Conservation (phyloP, 2,888 invertebrate species). For the Steinernema carpocapsae region DNA sequence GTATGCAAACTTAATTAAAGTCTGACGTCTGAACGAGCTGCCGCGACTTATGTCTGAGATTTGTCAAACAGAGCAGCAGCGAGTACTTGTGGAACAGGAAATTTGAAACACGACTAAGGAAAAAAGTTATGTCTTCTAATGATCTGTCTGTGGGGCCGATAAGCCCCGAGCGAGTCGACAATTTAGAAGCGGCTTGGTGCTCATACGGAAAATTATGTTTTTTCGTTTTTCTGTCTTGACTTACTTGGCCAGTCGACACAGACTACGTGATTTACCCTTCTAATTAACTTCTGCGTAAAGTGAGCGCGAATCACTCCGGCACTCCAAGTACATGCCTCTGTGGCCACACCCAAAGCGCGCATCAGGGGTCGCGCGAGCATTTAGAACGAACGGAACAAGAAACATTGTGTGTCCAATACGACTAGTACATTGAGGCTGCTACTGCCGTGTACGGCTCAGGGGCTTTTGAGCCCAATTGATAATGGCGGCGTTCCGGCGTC, state of each 20-base stretch:
- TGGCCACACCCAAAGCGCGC: not conserved
- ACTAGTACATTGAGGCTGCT: not conserved
- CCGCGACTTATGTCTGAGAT: not conserved
- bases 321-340: not conserved
- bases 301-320: no score
- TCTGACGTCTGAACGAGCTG: no score
- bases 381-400: not conserved
- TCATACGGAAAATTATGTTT: constrained; percentile 15
- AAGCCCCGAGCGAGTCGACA: not conserved
- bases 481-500: constrained; percentile 26
- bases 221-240: constrained; percentile 7
- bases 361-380: not conserved
- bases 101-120: not conserved
- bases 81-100: not conserved
- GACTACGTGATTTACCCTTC: constrained; percentile 20
- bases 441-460: no score
- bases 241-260: not conserved
- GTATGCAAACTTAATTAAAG: no score
- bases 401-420: not conserved
- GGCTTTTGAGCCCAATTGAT: constrained; percentile 6
- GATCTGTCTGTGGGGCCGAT: not conserved
- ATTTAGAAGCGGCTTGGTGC: constrained; percentile 6
- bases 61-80: not conserved
- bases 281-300: not conserved
- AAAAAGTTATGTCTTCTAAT: not conserved